A percentile compares a stretch with the other conserved stretches of the same genome.
Evolutionary conservation across 37 sponge, comb jelly and placozoan species (phyloP).

Genomic region (Cliona cf. orientalis): DNA sequence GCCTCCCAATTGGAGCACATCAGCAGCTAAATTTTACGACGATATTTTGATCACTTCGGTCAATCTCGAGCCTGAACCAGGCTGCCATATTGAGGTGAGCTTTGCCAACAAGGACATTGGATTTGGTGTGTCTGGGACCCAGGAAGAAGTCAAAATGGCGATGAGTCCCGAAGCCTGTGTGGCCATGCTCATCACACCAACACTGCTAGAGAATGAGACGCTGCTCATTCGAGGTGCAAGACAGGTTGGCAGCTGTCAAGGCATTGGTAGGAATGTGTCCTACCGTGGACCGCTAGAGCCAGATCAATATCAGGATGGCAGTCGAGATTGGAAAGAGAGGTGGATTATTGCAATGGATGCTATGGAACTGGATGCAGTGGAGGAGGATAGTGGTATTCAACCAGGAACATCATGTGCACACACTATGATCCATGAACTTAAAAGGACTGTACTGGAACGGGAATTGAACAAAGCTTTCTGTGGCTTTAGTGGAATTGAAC

Average conservation of each 20-base stretch:
- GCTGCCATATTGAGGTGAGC: not conserved
- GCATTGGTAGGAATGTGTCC: constrained; percentile 3
- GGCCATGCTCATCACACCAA: constrained; percentile 1
- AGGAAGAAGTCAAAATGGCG: constrained; percentile 20
- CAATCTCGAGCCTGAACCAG: constrained; percentile 4
- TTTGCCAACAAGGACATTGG: constrained; percentile 32
- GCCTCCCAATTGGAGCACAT: not conserved
- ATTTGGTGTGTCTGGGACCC: constrained; percentile 23
- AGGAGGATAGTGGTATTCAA: no score
- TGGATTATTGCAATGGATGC: no score
- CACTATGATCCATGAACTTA: no score
- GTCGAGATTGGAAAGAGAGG: no score
- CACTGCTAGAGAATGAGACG: constrained; percentile 11
- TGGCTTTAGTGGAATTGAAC: not conserved
- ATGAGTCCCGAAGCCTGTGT: constrained; percentile 24
- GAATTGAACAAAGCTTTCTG: not conserved
- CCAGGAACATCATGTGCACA: no score
- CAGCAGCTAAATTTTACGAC: not conserved
- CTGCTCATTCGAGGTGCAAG: constrained; percentile 6
- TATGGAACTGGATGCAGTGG: no score
- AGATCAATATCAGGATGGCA: no score
- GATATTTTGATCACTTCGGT: not conserved
- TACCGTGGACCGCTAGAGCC: not conserved
- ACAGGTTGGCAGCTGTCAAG: not conserved
- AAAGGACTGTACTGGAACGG: not conserved